Conservation (phyloP, 2,888 invertebrate species). For the Sturmia bella region DNA sequence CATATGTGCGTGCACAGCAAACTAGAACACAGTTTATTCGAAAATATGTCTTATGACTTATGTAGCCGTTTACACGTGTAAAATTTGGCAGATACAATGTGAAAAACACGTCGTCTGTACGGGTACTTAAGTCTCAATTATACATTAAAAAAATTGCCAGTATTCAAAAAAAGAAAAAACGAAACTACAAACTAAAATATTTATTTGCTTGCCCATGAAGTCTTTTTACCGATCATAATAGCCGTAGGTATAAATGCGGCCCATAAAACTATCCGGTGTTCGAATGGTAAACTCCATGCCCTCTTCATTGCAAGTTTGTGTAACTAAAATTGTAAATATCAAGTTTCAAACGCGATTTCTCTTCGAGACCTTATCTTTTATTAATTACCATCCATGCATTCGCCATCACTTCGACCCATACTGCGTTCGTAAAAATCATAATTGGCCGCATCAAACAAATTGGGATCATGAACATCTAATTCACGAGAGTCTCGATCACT, state of each 20-base stretch:
- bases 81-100: too few species aligned
- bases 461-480: constrained; percentile 91
- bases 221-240: constrained; percentile 87
- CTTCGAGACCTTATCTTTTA: constrained; percentile 10
- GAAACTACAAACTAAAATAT: too few species aligned
- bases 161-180: too few species aligned
- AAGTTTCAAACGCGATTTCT: neutral
- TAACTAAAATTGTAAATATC: constrained; percentile 84
- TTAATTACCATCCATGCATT: constrained; percentile 92
- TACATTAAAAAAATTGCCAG: too few species aligned
- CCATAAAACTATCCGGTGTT: constrained; percentile 94
- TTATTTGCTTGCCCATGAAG: too few species aligned
- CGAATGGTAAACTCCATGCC: constrained; percentile 96
- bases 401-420: constrained; percentile 87
- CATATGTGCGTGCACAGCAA: too few species aligned
- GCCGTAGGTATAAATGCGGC: constrained; percentile 94
- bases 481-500: constrained; percentile 93
- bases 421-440: constrained; percentile 93
- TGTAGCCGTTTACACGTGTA: too few species aligned
- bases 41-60: too few species aligned
- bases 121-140: too few species aligned
- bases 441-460: constrained; percentile 91
- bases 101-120: too few species aligned
- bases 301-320: constrained; percentile 95
- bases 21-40: too few species aligned